Percentiles rank a stretch among this genome's conserved stretches.
phyloP scores from a whole-genome alignment of 1,140 invertebrate genomes.

The Zaprionus tsacasi region DNA sequence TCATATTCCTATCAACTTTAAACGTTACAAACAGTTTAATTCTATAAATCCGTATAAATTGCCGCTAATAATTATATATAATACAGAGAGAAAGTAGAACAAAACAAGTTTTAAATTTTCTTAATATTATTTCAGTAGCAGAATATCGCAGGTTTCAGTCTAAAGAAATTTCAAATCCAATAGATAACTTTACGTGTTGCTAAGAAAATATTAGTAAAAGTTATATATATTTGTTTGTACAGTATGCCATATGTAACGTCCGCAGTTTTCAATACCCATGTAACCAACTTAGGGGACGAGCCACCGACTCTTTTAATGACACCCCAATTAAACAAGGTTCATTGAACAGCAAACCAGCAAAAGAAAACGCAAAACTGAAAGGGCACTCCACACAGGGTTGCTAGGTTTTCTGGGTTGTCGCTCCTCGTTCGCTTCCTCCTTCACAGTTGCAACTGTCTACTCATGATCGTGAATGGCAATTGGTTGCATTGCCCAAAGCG shows the following conservation, averaged over 20 bases:
- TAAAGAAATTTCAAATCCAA: no score
- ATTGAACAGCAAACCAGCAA: slow-evolving; percentile 53
- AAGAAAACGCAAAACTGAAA: slow-evolving; percentile 32
- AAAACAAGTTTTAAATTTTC: no score
- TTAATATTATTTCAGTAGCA: no score
- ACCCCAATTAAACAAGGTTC: slow-evolving; percentile 61
- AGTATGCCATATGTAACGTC: not conserved
- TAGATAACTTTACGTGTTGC: no score
- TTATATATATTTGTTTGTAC: no score
- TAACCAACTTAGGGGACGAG: slow-evolving; percentile 17
- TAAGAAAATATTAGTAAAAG: no score
- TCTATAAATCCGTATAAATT: not conserved
- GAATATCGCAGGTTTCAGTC: no score
- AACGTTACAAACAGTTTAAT: not conserved
- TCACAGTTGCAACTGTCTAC: not conserved
- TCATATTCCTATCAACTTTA: not conserved
- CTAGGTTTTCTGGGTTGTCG: slow-evolving; percentile 24
- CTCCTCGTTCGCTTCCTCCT: slow-evolving; percentile 27
- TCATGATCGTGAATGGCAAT: slow-evolving; percentile 35
- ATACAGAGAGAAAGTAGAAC: no score
- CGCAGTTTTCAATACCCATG: not conserved
- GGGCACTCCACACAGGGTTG: slow-evolving; percentile 68
- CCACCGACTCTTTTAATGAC: slow-evolving; percentile 31
- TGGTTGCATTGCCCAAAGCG: slow-evolving; percentile 37
- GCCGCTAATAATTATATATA: no score